Base-by-base conservation (phyloP, 2,113 vertebrate species). In the Ahaetulla prasina region DNA sequence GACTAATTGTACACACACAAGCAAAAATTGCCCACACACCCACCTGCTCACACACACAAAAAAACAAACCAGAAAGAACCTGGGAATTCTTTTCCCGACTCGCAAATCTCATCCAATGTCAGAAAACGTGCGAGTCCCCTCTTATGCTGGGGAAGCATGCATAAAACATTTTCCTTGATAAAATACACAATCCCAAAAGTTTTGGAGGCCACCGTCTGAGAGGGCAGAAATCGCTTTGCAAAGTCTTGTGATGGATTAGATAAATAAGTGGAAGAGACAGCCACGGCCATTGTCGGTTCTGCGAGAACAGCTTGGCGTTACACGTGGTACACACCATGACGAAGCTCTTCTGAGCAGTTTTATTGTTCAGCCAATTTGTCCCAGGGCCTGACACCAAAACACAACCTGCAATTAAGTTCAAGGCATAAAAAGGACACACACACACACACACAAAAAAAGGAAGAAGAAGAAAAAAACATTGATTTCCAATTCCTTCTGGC, bases 281-380 rank as follows among this genome's bases (percentile, higher is more conserved):
- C 16, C 0, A 1, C 7, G 1, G n/a, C 39, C n/a, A 35, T 14
- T 16, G 1, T 39, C 2, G 2, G n/a, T 74, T 74, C 68, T 35
- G n/a, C 68, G 20, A 35, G n/a, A 35, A 2, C 68, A 1, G 63
- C 30, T 35, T 5, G n/a, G 12, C 4, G 30, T 68, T 68, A n/a
- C 4, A n/a, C n/a, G n/a, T n/a, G n/a, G n/a, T n/a, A n/a, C n/a
- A n/a, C n/a, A n/a, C n/a, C n/a, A n/a, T n/a, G n/a, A n/a, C n/a
- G 30, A 16, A 3, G 14, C 2, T 11, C 2, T 3, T 9, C 25
- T 10, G 57, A 12, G 10, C 9, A 8, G n/a, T 35, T 35, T 35
- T 68, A 68, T 18, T 16, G 30, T 7, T 35, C 30, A 35, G 14
- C 16, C n/a, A 35, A 3, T 35, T 39, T 39, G 68, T 74, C 68